Evolutionary conservation across 2,113 vertebrate genomes (phyloP), one percentile per base, ranked within the genome.

Genomic region (Paratilapia polleni): DNA sequence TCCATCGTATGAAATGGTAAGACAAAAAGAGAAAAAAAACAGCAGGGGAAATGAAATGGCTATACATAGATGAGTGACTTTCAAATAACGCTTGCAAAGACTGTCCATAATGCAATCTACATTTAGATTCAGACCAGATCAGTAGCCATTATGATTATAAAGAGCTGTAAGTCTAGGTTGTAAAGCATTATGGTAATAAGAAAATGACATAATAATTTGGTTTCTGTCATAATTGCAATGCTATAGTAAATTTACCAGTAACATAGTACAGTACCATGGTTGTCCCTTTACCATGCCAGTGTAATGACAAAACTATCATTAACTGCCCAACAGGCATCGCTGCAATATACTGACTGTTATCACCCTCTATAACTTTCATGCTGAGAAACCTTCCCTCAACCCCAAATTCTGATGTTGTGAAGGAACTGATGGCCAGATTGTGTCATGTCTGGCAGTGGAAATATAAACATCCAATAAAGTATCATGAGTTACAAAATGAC

Each of bases 51-150:
- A 73, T 52, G 17, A 19, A 73, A 73, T 73, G 26, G 26, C 43
- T 52, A 41, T 17, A 73, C 26, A 70, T 49, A 28, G 49, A 70
- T 70, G 41, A 73, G 26, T 70, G 10, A 31, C 17, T 73, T 31
- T 52, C 24, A 2, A 10, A 31, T 52, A 52, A 70, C 66, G 20
- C 64, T 26, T 7, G 64, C 41, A 68, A 68, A 68, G 22, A 68
- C 26, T 68, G 22, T 68, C 38, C 15, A 68, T 68, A 13, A 68
- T 68, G 5, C 64, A 47, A 47, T 68, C 64, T 68, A 49, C 41
- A 68, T 68, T 68, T 49, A 68, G 41, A 68, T 68, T 68, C 43
- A 73, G 66, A 73, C 43, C 66, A 73, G 52, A 52, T 52, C 66
- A 73, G 66, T 52, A 73, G 43, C 66, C 17, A 52, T 22, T 73